Conservation (phyloP, 2,113 vertebrate genomes). For the Chaenogobius annularis region DNA sequence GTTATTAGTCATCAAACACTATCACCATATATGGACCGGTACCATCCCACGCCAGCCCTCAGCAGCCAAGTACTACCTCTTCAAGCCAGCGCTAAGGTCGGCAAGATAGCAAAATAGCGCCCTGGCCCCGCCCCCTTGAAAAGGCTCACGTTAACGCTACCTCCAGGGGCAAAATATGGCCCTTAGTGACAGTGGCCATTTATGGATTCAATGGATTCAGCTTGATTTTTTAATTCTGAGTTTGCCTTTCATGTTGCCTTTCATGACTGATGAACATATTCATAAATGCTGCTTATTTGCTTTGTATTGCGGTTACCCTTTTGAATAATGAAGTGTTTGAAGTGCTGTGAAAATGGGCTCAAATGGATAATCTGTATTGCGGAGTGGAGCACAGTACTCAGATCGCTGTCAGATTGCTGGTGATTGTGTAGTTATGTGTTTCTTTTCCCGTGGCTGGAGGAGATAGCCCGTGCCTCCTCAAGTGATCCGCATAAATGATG, state of each 20-base stretch:
- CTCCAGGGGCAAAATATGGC: no score
- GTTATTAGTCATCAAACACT: no score
- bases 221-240: not conserved
- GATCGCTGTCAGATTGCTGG: not conserved
- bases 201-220: no score
- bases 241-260: not conserved
- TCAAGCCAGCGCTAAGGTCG: no score
- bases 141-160: no score
- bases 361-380: not conserved
- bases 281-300: not conserved
- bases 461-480: constrained; percentile 11
- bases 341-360: not conserved
- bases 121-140: no score
- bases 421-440: not conserved
- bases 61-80: no score
- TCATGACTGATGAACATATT: not conserved
- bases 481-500: constrained; percentile 71
- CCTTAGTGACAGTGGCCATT: no score
- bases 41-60: no score
- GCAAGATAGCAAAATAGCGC: no score
- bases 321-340: constrained; percentile 2
- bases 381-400: not conserved
- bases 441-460: not conserved
- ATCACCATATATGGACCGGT: no score
- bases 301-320: not conserved